These are phyloP conservation scores for Acropternis orthonyx DNA, from an alignment of 2,797 vertebrate species.

Conservation along the genomic window DNA sequence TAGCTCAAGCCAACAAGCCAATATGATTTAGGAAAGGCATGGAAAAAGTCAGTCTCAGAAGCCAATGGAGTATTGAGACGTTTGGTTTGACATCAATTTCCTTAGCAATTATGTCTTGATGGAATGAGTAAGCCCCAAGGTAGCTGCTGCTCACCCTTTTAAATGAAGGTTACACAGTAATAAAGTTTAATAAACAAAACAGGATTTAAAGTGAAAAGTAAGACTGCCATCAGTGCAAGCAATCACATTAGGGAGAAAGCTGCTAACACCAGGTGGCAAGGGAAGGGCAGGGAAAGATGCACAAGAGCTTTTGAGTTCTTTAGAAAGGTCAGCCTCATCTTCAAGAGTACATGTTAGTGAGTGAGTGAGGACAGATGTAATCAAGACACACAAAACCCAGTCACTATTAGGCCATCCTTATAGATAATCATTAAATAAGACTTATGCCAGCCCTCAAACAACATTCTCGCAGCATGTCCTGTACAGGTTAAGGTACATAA, in stretches of 20 bases:
- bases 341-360: not conserved
- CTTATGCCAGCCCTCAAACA: fast-evolving
- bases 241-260: not conserved
- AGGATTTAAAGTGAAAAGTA: not conserved
- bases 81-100: not conserved
- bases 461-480: not conserved
- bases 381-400: not conserved
- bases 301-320: not conserved
- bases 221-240: not conserved
- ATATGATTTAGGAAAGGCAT: not conserved
- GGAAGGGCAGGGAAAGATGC: not conserved
- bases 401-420: not conserved
- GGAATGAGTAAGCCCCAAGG: not conserved
- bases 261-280: fast-evolving
- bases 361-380: not conserved
- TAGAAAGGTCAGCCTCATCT: not conserved
- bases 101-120: not conserved
- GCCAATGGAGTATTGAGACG: not conserved
- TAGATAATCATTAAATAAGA: not conserved
- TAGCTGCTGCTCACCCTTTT: not conserved
- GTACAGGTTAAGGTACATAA: not conserved
- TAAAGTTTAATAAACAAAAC: not conserved
- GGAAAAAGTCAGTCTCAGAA: not conserved
- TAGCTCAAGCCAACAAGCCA: not conserved
- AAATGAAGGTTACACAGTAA: not conserved